These are phyloP conservation scores for Equus przewalskii DNA, from an alignment of 2,113 vertebrate genomes.

Conservation along the genomic window DNA sequence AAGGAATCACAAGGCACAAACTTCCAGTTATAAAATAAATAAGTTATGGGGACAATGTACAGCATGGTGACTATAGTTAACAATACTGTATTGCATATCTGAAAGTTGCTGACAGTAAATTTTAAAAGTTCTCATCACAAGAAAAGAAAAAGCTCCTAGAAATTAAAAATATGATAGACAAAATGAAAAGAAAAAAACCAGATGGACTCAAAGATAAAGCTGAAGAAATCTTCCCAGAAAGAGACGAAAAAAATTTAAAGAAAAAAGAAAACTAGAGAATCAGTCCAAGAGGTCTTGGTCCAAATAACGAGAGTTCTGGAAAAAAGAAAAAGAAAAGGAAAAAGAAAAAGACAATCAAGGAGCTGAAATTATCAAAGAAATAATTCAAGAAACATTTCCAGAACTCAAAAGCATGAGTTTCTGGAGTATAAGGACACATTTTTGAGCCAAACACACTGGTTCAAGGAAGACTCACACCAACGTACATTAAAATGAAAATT, in stretches of 20 bases:
- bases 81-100: background rate
- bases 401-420: background rate
- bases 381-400: slow-evolving; percentile 16
- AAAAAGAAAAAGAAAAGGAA: background rate
- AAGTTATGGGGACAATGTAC: background rate
- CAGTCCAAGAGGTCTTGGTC: background rate
- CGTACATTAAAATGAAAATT: background rate
- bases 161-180: background rate
- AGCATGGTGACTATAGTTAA: background rate
- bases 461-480: slow-evolving; percentile 7
- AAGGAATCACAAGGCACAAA: background rate
- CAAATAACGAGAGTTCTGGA: background rate
- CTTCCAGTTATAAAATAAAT: background rate
- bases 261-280: slow-evolving; percentile 6
- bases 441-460: background rate
- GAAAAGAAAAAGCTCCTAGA: background rate
- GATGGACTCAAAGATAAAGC: background rate
- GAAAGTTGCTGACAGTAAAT: background rate
- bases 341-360: background rate
- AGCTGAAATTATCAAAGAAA: background rate
- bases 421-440: background rate
- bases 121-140: background rate
- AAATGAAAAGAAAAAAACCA: background rate
- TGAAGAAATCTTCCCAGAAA: background rate
- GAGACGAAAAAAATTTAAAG: background rate